These are phyloP conservation scores for Muscidifurax raptorellus DNA, from an alignment of 1,140 invertebrate species.

Conservation along the genomic window DNA sequence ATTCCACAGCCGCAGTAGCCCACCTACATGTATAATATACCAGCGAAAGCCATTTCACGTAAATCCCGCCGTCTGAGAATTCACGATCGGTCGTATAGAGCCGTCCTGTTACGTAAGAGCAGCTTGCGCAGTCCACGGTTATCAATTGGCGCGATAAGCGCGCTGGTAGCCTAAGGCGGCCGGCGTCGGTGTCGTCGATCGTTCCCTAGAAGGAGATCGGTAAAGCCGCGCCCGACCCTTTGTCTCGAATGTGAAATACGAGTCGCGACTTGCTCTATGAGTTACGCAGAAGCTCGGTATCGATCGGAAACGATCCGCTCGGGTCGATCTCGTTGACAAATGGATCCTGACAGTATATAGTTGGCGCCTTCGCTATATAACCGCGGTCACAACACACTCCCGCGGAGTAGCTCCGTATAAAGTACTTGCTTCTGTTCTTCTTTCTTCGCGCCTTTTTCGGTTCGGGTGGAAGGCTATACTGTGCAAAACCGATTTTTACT, in stretches of 20 bases:
- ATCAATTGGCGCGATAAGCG: conserved; percentile 29
- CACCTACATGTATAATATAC: background rate
- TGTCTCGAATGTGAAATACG: conserved; percentile 60
- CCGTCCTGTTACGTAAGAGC: background rate
- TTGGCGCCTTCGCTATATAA: no score
- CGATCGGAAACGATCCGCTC: conserved; percentile 45
- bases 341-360: background rate
- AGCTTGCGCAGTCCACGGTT: background rate
- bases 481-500: no score
- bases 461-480: no score
- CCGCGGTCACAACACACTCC: no score
- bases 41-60: conserved; percentile 4
- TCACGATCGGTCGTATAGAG: background rate
- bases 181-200: conserved; percentile 29
- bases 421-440: no score
- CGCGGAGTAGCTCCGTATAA: no score
- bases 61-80: conserved; percentile 32
- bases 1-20: background rate
- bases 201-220: background rate
- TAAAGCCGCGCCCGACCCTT: conserved; percentile 58
- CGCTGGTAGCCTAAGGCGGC: background rate
- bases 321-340: conserved; percentile 2
- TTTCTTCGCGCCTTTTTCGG: no score
- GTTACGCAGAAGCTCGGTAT: conserved; percentile 62
- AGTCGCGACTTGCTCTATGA: conserved; percentile 52